Percentiles rank a stretch among this genome's conserved stretches.
Conservation (phyloP, 92 coral and sea anemone species). For the Zoanthus solanderi region DNA sequence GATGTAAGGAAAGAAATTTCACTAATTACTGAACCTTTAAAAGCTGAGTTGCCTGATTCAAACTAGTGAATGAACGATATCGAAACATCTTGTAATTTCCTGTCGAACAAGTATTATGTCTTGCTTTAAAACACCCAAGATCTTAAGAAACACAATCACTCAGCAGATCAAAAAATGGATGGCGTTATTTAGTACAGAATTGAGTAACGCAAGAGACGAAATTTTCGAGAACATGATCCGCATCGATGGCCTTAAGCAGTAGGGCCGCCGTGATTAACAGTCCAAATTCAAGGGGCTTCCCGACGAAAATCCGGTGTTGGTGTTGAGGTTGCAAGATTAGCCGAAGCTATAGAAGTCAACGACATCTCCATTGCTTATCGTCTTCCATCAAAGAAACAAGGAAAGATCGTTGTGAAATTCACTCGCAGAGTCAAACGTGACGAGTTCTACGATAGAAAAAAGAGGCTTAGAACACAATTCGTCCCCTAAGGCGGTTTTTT, state of each 20-base stretch:
- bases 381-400: neutral
- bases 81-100: slow-evolving; percentile 1
- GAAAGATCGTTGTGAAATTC: slow-evolving; percentile 10
- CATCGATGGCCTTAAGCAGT: neutral
- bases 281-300: neutral
- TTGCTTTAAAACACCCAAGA: neutral
- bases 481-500: too few relatives aligned
- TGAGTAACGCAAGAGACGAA: neutral
- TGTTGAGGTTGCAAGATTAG: neutral
- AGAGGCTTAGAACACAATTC: neutral
- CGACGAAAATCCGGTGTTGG: neutral
- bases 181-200: neutral
- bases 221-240: neutral
- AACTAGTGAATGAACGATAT: neutral
- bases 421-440: slow-evolving; percentile 15
- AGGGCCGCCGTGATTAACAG: slow-evolving; percentile 7
- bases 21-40: neutral
- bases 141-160: neutral
- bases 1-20: slow-evolving; percentile 1
- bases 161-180: neutral
- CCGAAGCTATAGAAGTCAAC: neutral
- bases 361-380: slow-evolving; percentile 20
- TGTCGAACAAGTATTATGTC: neutral
- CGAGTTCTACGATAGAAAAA: neutral
- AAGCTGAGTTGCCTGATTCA: neutral